Evolutionary conservation across 2,113 vertebrate genomes (phyloP), one percentile per base, ranked within the genome.

Genomic region (Cromileptes altivelis): DNA sequence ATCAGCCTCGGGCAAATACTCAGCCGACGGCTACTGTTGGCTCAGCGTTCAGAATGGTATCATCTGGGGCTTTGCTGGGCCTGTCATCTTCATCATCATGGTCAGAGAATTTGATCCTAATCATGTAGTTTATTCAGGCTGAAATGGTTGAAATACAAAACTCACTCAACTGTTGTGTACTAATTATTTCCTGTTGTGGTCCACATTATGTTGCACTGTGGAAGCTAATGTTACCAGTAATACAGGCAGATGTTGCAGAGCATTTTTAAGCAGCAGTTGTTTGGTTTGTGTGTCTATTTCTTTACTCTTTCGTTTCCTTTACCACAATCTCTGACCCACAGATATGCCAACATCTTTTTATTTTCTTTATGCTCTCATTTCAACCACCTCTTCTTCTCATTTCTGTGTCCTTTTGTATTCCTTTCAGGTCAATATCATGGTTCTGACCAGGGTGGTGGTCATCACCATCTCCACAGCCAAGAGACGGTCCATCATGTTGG

Each of bases 61-160:
- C 23, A 96, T 96, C 78, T 96, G 96, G 95, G 95, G 95, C 57
- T 96, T 96, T 30, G 94, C 94, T 18, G 96, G 96, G 9, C 96
- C 95, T 0, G 94, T 96, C 82, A 95, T 96, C 88, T 96, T 96
- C 80, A 96, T 96, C 82, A 94, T 96, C 57, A 95, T 93, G 95
- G 96, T 96, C 53, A 87, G 92, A 23, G 60, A 81, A 63, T 62
- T 2, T 37, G 52, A 57, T 57, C 58, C 11, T 37, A 18, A 19
- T 40, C 52, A 15, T 80, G 10, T 45, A n/a, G 18, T 62, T n/a
- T 42, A 8, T 42, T 52, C 0, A 27, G 4, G 17, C 33, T 61
- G 15, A 75, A 81, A 25, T 45, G 14, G 23, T 56, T 60, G 21
- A 49, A 79, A 68, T 19, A 9, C 4, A 17, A 42, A 49, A 63